Conservation (phyloP, 2,888 invertebrate genomes). For the Drosophila rubida region DNA sequence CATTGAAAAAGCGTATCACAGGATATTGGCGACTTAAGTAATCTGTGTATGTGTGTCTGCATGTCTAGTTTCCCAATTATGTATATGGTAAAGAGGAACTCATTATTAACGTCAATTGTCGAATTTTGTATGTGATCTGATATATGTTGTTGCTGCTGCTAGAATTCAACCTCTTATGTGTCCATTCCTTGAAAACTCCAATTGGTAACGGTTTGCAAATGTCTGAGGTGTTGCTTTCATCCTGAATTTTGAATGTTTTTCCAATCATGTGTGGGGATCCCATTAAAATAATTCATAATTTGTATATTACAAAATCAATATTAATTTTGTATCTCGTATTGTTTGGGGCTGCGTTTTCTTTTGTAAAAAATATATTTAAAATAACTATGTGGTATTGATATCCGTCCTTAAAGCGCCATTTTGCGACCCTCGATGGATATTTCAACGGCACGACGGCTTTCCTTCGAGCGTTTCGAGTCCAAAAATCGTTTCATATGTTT, state of each 20-base stretch:
- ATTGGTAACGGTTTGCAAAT: not conserved
- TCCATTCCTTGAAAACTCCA: slow-evolving; percentile 10
- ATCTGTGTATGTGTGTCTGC: not conserved
- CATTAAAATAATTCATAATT: slow-evolving; percentile 21
- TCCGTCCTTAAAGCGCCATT: slow-evolving; percentile 91
- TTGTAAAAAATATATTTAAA: slow-evolving; percentile 11
- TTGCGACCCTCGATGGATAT: slow-evolving; percentile 98
- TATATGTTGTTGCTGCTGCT: not conserved
- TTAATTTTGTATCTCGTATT: slow-evolving; percentile 37
- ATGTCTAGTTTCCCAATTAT: slow-evolving; percentile 16
- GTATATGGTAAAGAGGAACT: slow-evolving; percentile 32
- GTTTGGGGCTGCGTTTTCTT: slow-evolving; percentile 14
- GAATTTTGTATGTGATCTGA: slow-evolving; percentile 21
- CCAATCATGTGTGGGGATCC: slow-evolving; percentile 2
- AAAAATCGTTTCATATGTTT: slow-evolving; percentile 96
- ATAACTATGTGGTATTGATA: slow-evolving; percentile 19
- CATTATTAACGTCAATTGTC: slow-evolving; percentile 24
- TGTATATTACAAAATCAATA: slow-evolving; percentile 48
- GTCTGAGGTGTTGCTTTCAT: not conserved
- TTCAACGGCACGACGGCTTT: slow-evolving; percentile 93
- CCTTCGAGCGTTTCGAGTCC: slow-evolving; percentile 92
- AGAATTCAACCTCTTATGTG: slow-evolving; percentile 4
- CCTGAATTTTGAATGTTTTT: not conserved
- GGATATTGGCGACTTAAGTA: slow-evolving; percentile 39
- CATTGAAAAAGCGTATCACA: slow-evolving; percentile 38